phyloP scores from a whole-genome alignment of 2,113 vertebrate species.

The Cyprinodon variegatus region DNA sequence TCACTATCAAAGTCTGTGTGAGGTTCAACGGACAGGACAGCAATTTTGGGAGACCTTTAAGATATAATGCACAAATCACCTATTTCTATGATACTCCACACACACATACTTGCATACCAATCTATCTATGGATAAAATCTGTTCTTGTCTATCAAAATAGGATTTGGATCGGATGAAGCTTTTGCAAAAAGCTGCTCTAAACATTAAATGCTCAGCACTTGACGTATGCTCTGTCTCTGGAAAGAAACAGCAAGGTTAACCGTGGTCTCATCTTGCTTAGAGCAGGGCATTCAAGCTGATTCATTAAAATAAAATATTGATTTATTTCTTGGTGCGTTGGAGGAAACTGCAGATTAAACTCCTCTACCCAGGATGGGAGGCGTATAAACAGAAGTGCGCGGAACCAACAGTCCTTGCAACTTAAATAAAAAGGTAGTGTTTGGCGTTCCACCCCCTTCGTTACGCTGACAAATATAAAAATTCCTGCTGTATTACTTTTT shows the following conservation, averaged over 20 bases:
- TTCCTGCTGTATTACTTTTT: background rate
- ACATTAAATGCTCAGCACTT: background rate
- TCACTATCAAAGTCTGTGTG: background rate
- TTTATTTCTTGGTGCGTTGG: background rate
- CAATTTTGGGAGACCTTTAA: no score
- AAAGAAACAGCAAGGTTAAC: background rate
- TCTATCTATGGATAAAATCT: no score
- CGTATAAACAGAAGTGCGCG: background rate
- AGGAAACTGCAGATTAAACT: background rate
- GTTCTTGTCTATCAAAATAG: background rate
- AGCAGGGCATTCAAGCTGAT: background rate
- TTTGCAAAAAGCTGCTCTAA: background rate
- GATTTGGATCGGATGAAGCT: background rate
- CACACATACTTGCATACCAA: no score
- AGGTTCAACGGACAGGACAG: background rate
- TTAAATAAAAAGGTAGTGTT: background rate
- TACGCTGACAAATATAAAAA: background rate
- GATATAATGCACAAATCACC: background rate
- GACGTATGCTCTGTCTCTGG: background rate
- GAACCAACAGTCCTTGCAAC: background rate
- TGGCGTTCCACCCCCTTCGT: no score
- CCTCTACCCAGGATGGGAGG: no score
- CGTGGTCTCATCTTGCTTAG: background rate
- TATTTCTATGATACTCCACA: background rate
- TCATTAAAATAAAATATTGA: slow-evolving; percentile 1